A percentile compares a stretch with the other conserved stretches of the same genome.
phyloP scores from a whole-genome alignment of 2,113 vertebrate genomes.

The Cyanoramphus novaezelandiae region DNA sequence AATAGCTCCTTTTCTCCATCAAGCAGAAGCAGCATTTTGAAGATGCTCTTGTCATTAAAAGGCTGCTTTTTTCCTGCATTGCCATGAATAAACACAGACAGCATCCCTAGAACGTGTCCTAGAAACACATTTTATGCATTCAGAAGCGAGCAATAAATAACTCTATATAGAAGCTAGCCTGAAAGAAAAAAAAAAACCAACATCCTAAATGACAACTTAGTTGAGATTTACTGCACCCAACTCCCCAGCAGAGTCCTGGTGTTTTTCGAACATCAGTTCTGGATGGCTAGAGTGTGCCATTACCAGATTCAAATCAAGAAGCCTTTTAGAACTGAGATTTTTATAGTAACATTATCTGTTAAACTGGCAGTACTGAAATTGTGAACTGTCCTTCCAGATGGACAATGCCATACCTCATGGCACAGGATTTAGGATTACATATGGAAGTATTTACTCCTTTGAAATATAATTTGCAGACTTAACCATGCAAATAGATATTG shows the following conservation, averaged over 20 bases:
- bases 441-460: neutral
- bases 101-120: neutral
- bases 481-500: neutral
- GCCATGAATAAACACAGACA: neutral
- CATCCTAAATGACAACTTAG: neutral
- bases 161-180: neutral
- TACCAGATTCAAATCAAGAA: neutral
- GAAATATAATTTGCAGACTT: neutral
- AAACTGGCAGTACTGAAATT: neutral
- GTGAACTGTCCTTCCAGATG: neutral
- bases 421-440: neutral
- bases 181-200: neutral
- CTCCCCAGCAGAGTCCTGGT: neutral
- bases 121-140: neutral
- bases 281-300: neutral
- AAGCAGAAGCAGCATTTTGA: neutral
- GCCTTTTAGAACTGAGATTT: neutral
- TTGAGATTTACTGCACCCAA: neutral
- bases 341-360: neutral
- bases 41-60: neutral
- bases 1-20: neutral
- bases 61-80: neutral
- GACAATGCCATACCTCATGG: neutral
- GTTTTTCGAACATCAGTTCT: neutral
- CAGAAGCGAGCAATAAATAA: neutral